phyloP scores from a whole-genome alignment of 1,140 invertebrate species.

The Charaxes varanes region DNA sequence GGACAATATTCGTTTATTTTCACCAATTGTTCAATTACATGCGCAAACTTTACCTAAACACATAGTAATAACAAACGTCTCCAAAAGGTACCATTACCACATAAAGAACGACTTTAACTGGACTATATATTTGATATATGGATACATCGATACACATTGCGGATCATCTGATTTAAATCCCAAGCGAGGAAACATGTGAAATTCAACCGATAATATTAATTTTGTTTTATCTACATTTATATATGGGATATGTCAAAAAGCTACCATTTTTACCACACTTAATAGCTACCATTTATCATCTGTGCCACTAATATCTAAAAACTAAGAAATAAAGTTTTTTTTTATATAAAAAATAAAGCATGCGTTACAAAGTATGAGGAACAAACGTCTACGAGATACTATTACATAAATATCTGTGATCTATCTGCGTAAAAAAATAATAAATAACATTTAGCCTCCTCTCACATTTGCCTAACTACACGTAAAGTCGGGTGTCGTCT shows the following conservation, averaged over 20 bases:
- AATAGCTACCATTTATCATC: slow-evolving; percentile 15
- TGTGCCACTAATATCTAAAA: slow-evolving; percentile 9
- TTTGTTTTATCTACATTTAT: slow-evolving; percentile 8
- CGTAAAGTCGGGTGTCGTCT: slow-evolving; percentile 14
- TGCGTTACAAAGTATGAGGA: slow-evolving; percentile 17
- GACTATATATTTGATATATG: slow-evolving; percentile 17
- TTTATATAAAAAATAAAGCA: slow-evolving; percentile 16
- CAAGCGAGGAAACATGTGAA: slow-evolving; percentile 15
- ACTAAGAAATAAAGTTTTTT: slow-evolving; percentile 10
- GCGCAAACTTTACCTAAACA: slow-evolving; percentile 32
- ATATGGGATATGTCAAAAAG: slow-evolving; percentile 17
- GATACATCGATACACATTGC: slow-evolving; percentile 11
- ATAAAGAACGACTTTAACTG: slow-evolving; percentile 2
- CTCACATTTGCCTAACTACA: slow-evolving; percentile 25
- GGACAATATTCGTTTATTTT: slow-evolving; percentile 53
- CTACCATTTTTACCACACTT: slow-evolving; percentile 14
- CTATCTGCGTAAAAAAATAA: slow-evolving; percentile 31
- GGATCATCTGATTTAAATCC: slow-evolving; percentile 12
- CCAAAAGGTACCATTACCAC: slow-evolving; percentile 14
- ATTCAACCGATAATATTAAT: slow-evolving; percentile 10
- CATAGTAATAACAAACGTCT: slow-evolving; percentile 15
- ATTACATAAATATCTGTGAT: slow-evolving; percentile 18
- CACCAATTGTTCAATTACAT: slow-evolving; percentile 46
- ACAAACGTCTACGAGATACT: slow-evolving; percentile 16
- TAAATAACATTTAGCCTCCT: slow-evolving; percentile 24